Evolutionary conservation across 1,140 invertebrate species (phyloP).

Genomic region (Meteorus sp.): DNA sequence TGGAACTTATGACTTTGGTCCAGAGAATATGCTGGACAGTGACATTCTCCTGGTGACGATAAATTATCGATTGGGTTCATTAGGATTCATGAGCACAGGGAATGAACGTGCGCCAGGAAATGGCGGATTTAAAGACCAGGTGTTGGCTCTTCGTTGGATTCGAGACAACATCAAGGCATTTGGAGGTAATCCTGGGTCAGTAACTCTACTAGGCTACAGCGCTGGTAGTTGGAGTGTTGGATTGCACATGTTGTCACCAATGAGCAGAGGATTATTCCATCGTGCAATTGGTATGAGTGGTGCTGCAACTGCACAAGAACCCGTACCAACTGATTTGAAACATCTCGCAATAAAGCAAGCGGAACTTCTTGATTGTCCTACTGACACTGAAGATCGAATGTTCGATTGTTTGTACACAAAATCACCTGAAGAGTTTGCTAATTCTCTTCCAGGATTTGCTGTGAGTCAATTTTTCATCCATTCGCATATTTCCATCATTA

Average conservation of each 20-base stretch:
- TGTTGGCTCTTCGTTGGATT: constrained; percentile 72
- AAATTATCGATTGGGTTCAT: constrained; percentile 69
- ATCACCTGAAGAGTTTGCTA: constrained; percentile 38
- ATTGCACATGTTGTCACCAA: constrained; percentile 71
- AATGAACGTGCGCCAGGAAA: constrained; percentile 69
- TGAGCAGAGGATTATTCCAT: constrained; percentile 72
- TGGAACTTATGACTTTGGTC: constrained; percentile 58
- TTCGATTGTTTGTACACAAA: constrained; percentile 67
- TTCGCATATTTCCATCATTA: no score
- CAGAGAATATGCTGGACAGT: constrained; percentile 65
- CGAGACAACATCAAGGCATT: constrained; percentile 72
- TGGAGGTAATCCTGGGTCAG: constrained; percentile 71
- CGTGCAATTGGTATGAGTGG: constrained; percentile 71
- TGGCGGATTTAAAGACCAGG: constrained; percentile 76
- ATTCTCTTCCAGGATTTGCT: constrained; percentile 33
- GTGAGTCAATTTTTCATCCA: no score
- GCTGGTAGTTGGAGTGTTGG: constrained; percentile 69
- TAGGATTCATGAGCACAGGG: constrained; percentile 69
- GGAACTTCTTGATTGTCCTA: constrained; percentile 67
- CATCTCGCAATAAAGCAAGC: constrained; percentile 71
- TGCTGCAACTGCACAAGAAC: constrained; percentile 65
- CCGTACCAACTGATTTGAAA: constrained; percentile 60
- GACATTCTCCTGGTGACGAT: constrained; percentile 68
- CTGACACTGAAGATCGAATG: constrained; percentile 61
- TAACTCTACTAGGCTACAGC: constrained; percentile 73